Conservation (phyloP, 2,113 vertebrate species). For the Thinocorus orbignyianus region DNA sequence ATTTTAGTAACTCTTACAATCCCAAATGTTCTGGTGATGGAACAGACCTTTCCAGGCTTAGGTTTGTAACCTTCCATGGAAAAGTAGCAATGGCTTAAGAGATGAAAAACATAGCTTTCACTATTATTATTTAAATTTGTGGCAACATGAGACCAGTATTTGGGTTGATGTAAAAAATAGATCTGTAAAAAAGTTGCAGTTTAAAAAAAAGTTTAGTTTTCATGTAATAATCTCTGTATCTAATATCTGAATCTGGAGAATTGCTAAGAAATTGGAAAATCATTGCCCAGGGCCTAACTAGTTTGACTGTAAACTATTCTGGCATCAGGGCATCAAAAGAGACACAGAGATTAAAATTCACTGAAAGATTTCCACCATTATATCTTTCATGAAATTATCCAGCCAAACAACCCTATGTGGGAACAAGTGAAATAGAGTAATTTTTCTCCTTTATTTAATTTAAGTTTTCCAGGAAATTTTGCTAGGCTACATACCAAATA, state of each 20-base stretch:
- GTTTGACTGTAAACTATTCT: neutral
- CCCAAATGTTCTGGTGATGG: neutral
- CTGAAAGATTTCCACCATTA: neutral
- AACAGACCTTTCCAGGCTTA: neutral
- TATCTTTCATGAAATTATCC: neutral
- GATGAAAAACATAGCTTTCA: neutral
- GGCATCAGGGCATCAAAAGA: neutral
- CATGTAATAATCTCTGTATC: neutral
- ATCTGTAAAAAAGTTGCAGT: neutral
- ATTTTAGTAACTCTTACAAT: neutral
- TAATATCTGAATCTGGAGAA: neutral
- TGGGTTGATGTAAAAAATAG: neutral
- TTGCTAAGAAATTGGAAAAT: neutral
- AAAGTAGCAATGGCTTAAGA: neutral
- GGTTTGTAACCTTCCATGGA: neutral
- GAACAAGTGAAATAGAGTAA: neutral
- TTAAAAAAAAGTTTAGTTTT: neutral
- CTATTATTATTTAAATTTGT: neutral
- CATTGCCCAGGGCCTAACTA: neutral
- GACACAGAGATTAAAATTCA: neutral
- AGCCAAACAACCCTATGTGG: neutral
- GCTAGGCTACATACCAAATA: neutral
- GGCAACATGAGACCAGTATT: rapidly evolving
- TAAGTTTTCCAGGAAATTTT: neutral
- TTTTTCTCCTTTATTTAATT: neutral